A percentile compares a stretch with the other conserved stretches of the same genome.
phyloP scores from a whole-genome alignment of 2,888 invertebrate genomes.

The Callimorpha dominula region DNA sequence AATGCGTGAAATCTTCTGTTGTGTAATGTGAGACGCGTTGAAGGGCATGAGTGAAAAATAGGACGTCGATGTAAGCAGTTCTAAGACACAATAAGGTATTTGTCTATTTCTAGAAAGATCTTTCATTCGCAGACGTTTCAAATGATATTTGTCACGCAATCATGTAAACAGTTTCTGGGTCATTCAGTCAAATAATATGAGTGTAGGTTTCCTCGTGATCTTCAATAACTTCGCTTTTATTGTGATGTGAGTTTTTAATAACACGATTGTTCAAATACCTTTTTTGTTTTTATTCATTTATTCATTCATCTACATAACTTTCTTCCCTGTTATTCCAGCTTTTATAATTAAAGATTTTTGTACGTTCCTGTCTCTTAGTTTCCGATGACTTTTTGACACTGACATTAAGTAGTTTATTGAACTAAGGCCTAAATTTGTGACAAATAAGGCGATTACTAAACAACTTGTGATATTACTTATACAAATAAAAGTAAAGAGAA shows the following conservation, averaged over 20 bases:
- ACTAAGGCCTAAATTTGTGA: neutral
- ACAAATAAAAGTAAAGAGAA: neutral
- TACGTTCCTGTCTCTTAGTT: neutral
- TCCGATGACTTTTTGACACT: neutral
- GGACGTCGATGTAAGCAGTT: neutral
- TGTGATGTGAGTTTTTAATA: neutral
- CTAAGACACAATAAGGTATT: neutral
- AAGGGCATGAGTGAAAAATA: neutral
- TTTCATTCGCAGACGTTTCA: neutral
- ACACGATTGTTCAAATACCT: neutral
- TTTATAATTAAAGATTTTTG: neutral
- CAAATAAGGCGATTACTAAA: neutral
- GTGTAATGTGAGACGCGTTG: neutral
- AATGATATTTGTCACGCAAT: neutral
- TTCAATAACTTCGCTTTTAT: neutral
- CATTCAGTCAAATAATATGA: neutral
- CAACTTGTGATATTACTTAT: neutral
- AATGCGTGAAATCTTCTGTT: neutral
- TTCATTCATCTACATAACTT: neutral
- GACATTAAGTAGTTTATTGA: neutral
- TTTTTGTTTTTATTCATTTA: neutral
- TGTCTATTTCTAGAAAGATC: neutral
- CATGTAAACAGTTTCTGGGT: neutral
- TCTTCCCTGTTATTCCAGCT: neutral
- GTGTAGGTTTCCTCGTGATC: neutral